Conservation (phyloP, 2,113 vertebrate species). For the Trichomycterus rosablanca region DNA sequence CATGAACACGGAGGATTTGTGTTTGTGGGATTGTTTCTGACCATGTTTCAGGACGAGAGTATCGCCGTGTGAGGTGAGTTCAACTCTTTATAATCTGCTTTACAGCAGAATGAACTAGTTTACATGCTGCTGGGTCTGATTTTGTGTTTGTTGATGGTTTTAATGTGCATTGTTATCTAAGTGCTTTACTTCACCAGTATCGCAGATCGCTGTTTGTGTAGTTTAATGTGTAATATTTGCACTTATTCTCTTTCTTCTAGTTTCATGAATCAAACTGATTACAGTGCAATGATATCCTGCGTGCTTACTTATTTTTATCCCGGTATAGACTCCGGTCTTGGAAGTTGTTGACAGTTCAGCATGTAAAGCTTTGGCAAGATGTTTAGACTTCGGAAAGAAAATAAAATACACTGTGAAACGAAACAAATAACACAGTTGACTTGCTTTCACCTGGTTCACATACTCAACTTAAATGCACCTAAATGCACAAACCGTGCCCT, state of each 20-base stretch:
- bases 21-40: constrained; percentile 64
- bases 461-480: neutral
- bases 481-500: constrained; percentile 12
- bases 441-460: neutral
- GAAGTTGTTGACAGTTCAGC: too few species aligned
- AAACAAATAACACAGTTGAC: neutral
- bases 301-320: too few species aligned
- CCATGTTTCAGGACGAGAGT: constrained; percentile 65
- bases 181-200: too few species aligned
- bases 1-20: constrained; percentile 61
- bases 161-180: neutral
- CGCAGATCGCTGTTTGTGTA: too few species aligned
- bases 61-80: constrained; percentile 66
- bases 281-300: too few species aligned
- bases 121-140: neutral
- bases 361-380: too few species aligned
- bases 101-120: constrained; percentile 7
- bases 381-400: neutral
- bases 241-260: too few species aligned
- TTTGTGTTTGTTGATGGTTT: neutral
- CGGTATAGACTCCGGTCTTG: too few species aligned
- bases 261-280: neutral
- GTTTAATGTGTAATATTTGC: too few species aligned
- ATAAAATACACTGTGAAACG: too few species aligned
- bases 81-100: constrained; percentile 15